Evolutionary conservation across 23 tunicate genomes (phyloP).

Genomic region (Styela plicata): DNA sequence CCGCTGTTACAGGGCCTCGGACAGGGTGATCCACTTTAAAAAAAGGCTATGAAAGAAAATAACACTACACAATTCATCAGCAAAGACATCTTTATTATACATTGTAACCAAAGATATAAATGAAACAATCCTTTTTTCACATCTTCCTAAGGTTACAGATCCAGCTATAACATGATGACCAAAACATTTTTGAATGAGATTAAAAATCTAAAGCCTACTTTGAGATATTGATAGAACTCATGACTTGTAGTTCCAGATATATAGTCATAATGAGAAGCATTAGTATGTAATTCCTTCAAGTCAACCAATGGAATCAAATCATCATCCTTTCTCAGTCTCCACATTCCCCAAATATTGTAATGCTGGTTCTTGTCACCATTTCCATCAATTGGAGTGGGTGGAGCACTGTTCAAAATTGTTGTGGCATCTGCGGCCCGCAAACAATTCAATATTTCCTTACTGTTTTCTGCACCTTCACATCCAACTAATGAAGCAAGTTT

Average conservation of each 20-base stretch:
- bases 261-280: neutral
- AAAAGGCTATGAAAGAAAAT: too few relatives aligned
- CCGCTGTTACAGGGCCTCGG: too few relatives aligned
- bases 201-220: neutral
- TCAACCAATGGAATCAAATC: conserved; percentile 3
- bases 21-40: too few relatives aligned
- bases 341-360: conserved; percentile 16
- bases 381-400: neutral
- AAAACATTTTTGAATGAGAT: neutral
- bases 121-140: too few relatives aligned
- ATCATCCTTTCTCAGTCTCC: conserved; percentile 18
- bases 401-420: neutral
- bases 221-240: neutral
- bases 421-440: neutral
- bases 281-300: neutral
- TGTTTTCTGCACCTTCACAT: neutral
- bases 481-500: neutral
- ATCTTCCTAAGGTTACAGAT: too few relatives aligned
- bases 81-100: too few relatives aligned
- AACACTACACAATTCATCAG: too few relatives aligned
- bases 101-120: too few relatives aligned
- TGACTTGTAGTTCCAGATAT: conserved; percentile 16
- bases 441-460: neutral
- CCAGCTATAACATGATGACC: too few relatives aligned
- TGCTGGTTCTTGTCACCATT: neutral